Evolutionary conservation across 2,113 vertebrate genomes (phyloP).

Genomic region (Scartelaos histophorus): DNA sequence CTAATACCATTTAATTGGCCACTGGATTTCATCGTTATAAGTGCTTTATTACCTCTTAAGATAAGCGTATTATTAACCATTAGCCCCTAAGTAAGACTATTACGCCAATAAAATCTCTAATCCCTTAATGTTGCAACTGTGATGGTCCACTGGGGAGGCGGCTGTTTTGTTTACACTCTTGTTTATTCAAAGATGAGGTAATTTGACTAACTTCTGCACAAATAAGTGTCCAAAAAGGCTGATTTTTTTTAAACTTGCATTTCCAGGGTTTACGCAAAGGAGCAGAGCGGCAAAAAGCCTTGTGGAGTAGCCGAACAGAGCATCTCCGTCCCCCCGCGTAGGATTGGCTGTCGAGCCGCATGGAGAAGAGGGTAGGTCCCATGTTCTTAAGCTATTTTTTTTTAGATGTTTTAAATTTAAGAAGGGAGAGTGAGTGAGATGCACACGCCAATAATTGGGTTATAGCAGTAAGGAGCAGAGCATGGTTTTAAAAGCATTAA

Average conservation of each 20-base stretch:
- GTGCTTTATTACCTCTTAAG: constrained; percentile 32
- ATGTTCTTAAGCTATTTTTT: background rate
- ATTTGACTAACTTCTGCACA: constrained; percentile 28
- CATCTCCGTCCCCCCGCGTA: constrained; percentile 57
- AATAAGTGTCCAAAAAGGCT: constrained; percentile 8
- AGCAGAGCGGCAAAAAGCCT: constrained; percentile 43
- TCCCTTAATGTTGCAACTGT: constrained; percentile 47
- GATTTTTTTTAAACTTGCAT: constrained; percentile 28
- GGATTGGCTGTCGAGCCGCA: constrained; percentile 69
- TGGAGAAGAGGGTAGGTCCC: constrained; percentile 76
- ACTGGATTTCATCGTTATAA: constrained; percentile 29
- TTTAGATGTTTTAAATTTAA: background rate
- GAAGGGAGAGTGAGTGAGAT: background rate
- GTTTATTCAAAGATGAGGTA: constrained; percentile 11
- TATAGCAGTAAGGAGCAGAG: background rate
- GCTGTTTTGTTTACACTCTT: constrained; percentile 37
- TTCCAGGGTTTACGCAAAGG: constrained; percentile 49
- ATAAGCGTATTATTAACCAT: constrained; percentile 34
- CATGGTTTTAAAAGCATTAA: constrained; percentile 16
- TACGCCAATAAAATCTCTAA: constrained; percentile 39
- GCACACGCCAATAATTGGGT: background rate
- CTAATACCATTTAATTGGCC: constrained; percentile 39
- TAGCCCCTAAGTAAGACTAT: constrained; percentile 7
- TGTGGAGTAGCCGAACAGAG: constrained; percentile 60
- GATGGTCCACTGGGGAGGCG: constrained; percentile 32